Base-by-base conservation (phyloP, 1,140 invertebrate genomes). In the Calliopsis andreniformis region DNA sequence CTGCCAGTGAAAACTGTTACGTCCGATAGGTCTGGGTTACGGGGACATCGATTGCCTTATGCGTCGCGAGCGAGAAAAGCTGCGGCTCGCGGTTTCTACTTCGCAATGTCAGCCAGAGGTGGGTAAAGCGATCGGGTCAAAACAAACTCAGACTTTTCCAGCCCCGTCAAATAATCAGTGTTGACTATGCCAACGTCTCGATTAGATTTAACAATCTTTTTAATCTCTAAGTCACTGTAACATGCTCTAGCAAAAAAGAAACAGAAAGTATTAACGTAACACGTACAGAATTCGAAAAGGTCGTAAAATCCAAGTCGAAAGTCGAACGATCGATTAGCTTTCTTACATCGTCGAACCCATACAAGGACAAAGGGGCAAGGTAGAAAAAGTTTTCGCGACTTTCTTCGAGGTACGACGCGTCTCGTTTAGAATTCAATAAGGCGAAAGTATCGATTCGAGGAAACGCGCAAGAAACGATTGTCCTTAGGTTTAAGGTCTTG, bases 21-120 rank as follows among this genome's bases (percentile, higher is more conserved):
- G 78, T 79, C 55, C 79, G 71, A 88, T 87, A 84, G 87, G 88
- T 90, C 89, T 89, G 86, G 89, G 87, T 89, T 85, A 88, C 68
- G 70, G 73, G 87, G 87, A 89, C 89, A 86, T 86, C 77, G 87
- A 86, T 88, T 87, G 82, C 80, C 80, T 78, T 78, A 81, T 43
- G 55, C 55, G 66, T 59, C 64, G 64, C n/a, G 30, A 49, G 35
- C 51, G 25, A 51, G 53, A 64, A 66, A 76, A 80, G 72, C 62
- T 30, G 30, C 35, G n/a, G 53, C 25, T 43, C 32, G 55, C 67
- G 79, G 75, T 82, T 82, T 82, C 63, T 82, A 82, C 45, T 66
- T 45, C 64, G 58, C 70, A 58, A 67, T 67, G 71, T 67, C 49
- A 56, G 39, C 35, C 28, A 61, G n/a, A 18, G 47, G 49, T 10